These are phyloP conservation scores for Harlomillsia oculata DNA, from an alignment of 1,140 invertebrate species.

Conservation along the genomic window DNA sequence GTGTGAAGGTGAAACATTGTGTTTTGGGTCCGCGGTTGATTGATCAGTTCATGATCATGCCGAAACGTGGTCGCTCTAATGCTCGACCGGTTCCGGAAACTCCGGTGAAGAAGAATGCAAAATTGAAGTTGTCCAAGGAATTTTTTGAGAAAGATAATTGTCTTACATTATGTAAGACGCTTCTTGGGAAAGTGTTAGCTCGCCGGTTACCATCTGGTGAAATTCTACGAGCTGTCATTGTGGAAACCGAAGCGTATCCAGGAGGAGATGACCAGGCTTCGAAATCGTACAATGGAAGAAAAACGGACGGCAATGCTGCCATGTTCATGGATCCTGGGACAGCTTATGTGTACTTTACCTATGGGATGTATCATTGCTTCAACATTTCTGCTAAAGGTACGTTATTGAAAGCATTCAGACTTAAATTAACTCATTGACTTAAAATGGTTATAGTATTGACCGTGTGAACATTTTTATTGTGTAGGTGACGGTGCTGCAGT, in stretches of 20 bases:
- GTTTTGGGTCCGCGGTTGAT: no score
- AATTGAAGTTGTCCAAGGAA: slow-evolving; percentile 14
- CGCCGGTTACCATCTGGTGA: slow-evolving; percentile 47
- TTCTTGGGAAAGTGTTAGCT: slow-evolving; percentile 52
- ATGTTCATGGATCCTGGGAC: slow-evolving; percentile 76
- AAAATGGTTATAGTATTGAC: background rate
- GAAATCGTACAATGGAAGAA: slow-evolving; percentile 55
- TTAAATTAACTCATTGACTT: background rate
- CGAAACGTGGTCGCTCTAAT: no score
- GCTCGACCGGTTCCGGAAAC: no score
- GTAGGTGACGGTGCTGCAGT: slow-evolving; percentile 57
- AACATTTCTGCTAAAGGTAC: slow-evolving; percentile 68
- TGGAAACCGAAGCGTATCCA: slow-evolving; percentile 63
- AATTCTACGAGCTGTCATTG: slow-evolving; percentile 46
- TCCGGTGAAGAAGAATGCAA: no score
- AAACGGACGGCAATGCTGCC: slow-evolving; percentile 57
- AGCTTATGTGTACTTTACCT: slow-evolving; percentile 66
- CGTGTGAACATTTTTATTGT: slow-evolving; percentile 19
- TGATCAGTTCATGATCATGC: no score
- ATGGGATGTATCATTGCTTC: slow-evolving; percentile 73
- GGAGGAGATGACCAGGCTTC: slow-evolving; percentile 62
- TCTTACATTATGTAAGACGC: slow-evolving; percentile 13
- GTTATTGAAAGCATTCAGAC: background rate
- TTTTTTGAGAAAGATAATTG: slow-evolving; percentile 24
- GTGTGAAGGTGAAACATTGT: no score